A percentile compares a stretch with the other conserved stretches of the same genome.
phyloP scores from a whole-genome alignment of 1,140 invertebrate genomes.

The Telenomus remus region DNA sequence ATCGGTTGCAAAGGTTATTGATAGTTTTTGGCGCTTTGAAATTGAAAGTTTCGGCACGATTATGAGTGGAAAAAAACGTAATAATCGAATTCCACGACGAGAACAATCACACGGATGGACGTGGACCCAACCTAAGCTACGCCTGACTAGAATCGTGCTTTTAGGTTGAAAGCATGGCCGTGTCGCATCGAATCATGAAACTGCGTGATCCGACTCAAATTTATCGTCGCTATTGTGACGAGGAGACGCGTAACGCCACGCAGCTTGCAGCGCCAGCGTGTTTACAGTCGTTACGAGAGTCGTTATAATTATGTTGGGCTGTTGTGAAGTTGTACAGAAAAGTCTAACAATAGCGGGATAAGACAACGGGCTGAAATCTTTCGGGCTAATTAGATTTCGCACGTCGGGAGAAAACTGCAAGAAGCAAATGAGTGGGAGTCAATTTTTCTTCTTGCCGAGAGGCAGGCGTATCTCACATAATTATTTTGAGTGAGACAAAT shows the following conservation, averaged over 20 bases:
- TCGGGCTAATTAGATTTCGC: not conserved
- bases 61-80: conserved; percentile 26
- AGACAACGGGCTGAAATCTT: no score
- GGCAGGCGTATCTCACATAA: no score
- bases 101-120: not conserved
- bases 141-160: conserved; percentile 61
- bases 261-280: conserved; percentile 6
- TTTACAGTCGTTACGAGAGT: conserved; percentile 8
- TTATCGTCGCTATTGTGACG: conserved; percentile 61
- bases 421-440: not conserved
- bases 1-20: no score
- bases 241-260: conserved; percentile 21
- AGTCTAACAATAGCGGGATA: no score
- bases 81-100: conserved; percentile 15
- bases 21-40: no score
- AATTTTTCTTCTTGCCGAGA: no score
- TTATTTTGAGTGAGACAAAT: conserved; percentile 13
- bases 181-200: conserved; percentile 62
- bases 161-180: conserved; percentile 72
- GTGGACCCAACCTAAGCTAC: conserved; percentile 58
- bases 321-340: conserved; percentile 1
- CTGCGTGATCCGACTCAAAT: conserved; percentile 55
- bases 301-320: no score
- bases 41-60: conserved; percentile 10
- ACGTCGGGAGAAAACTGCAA: conserved; percentile 5